Percentiles rank a stretch among this genome's conserved stretches.
phyloP scores from a whole-genome alignment of 2,797 vertebrate genomes.

The Atherinosoma microstoma region DNA sequence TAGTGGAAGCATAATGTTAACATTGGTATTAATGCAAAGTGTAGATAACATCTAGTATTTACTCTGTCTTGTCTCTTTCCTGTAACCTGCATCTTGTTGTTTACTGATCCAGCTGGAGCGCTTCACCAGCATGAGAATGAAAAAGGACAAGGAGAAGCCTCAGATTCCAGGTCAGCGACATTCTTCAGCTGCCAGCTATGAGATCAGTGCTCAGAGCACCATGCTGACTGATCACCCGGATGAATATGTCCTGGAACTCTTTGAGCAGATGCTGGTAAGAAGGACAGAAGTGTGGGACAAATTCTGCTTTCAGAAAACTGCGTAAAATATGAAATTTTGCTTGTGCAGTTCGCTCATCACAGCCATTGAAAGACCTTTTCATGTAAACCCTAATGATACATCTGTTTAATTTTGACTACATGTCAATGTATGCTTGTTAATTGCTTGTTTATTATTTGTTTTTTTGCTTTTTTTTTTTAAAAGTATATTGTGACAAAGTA shows the following conservation, averaged over 20 bases:
- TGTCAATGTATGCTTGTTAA: neutral
- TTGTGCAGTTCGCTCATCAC: neutral
- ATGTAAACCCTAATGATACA: neutral
- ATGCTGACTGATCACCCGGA: constrained; percentile 85
- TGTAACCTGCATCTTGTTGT: constrained; percentile 44
- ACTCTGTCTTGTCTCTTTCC: constrained; percentile 18
- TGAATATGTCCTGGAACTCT: constrained; percentile 88
- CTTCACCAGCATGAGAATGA: constrained; percentile 93
- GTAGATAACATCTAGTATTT: neutral
- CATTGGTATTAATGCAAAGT: neutral
- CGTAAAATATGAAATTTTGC: neutral
- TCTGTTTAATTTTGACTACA: neutral
- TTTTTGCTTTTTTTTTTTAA: no score
- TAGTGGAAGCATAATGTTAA: constrained; percentile 3
- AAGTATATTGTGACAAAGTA: neutral
- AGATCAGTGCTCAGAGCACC: constrained; percentile 75
- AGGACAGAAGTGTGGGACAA: neutral
- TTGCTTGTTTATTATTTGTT: neutral
- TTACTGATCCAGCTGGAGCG: constrained; percentile 87
- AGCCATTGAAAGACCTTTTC: neutral
- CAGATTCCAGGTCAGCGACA: constrained; percentile 79
- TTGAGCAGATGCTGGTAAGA: constrained; percentile 95
- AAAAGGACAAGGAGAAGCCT: constrained; percentile 92
- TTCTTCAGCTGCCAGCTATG: constrained; percentile 85
- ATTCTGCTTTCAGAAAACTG: neutral